phyloP scores from a whole-genome alignment of 2,113 vertebrate genomes.

The Empidonax alnorum region DNA sequence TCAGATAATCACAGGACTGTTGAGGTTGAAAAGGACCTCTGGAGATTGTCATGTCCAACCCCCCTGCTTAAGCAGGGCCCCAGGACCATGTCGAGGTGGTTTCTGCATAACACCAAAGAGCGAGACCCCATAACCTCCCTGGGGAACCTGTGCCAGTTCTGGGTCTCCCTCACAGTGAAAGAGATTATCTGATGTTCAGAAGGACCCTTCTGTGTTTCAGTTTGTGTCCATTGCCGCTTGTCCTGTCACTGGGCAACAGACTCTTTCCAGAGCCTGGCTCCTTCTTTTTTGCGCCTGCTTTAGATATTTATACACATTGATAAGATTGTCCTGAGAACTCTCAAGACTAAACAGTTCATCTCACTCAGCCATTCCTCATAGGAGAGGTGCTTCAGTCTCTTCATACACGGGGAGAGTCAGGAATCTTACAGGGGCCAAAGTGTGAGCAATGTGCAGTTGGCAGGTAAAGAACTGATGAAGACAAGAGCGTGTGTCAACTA shows the following conservation, averaged over 20 bases:
- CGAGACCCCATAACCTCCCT: neutral
- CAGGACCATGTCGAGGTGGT: rapidly evolving
- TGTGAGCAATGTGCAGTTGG: neutral
- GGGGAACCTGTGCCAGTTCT: neutral
- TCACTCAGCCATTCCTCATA: neutral
- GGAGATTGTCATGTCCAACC: neutral
- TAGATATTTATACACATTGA: neutral
- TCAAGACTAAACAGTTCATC: neutral
- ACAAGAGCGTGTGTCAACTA: neutral
- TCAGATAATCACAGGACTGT: neutral
- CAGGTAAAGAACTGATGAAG: neutral
- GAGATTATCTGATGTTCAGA: neutral
- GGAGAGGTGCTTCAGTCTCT: neutral
- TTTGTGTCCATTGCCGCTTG: neutral
- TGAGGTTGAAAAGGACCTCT: neutral
- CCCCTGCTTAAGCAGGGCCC: neutral
- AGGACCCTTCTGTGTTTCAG: neutral
- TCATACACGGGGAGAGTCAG: neutral
- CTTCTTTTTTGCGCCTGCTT: neutral
- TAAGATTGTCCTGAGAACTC: neutral
- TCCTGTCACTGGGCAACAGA: neutral
- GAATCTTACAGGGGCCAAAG: neutral
- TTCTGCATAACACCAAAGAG: neutral
- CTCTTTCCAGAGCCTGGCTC: neutral
- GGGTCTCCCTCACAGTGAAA: neutral